Percentiles rank a stretch among this genome's conserved stretches.
Evolutionary conservation across 2,888 invertebrate genomes (phyloP).

Genomic region (Tiphia femorata): DNA sequence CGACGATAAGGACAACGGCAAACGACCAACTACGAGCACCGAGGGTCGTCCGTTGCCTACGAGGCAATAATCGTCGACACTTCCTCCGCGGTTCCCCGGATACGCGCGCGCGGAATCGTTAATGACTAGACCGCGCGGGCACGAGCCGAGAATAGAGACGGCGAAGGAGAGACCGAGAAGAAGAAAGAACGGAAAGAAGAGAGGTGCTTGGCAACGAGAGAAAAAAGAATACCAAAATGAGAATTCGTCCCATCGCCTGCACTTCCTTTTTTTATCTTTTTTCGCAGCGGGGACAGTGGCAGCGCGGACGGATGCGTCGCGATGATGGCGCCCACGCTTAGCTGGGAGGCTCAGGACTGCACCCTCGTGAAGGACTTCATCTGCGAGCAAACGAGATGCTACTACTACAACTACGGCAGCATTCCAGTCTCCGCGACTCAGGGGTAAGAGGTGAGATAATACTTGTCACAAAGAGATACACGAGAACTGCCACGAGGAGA

Average conservation of each 20-base stretch:
- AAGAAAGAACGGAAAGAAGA: not conserved
- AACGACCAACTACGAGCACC: too few relatives aligned
- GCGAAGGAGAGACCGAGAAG: not conserved
- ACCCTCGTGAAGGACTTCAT: conserved; percentile 88
- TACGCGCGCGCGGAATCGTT: conserved; percentile 22
- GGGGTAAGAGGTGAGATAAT: conserved; percentile 88
- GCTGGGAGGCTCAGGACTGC: conserved; percentile 88
- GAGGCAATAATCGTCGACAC: not conserved
- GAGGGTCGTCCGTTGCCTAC: too few relatives aligned
- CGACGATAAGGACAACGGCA: too few relatives aligned
- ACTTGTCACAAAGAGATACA: conserved; percentile 43
- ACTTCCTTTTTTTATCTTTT: not conserved
- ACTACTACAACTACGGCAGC: conserved; percentile 92
- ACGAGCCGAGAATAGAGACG: too few relatives aligned
- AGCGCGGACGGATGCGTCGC: conserved; percentile 82
- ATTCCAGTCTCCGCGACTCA: conserved; percentile 90
- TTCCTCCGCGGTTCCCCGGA: conserved; percentile 24
- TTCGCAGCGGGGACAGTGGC: conserved; percentile 72
- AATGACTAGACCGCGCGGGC: not conserved
- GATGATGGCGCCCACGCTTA: conserved; percentile 81
- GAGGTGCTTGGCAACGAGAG: too few relatives aligned
- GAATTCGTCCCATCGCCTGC: too few relatives aligned
- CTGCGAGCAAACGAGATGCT: conserved; percentile 91
- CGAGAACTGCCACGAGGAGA: conserved; percentile 33
- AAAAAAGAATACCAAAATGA: too few relatives aligned